These are phyloP conservation scores for Pelobates fuscus DNA, from an alignment of 2,113 vertebrate species.

Conservation along the genomic window DNA sequence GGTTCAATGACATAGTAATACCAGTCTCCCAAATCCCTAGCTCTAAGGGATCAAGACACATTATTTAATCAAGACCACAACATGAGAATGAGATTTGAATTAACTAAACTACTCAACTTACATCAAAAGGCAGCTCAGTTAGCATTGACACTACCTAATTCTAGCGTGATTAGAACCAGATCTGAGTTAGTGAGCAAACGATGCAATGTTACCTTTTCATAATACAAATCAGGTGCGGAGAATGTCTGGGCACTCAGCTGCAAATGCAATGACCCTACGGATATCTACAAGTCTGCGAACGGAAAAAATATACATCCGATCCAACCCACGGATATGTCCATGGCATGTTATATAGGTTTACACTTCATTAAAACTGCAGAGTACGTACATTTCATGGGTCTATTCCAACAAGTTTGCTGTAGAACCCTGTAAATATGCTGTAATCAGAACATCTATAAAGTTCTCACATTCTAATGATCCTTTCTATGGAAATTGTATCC, in stretches of 20 bases:
- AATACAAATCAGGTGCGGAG: neutral
- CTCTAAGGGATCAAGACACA: neutral
- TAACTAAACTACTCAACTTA: neutral
- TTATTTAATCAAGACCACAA: neutral
- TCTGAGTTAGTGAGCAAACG: neutral
- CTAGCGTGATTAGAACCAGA: conserved; percentile 7
- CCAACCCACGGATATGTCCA: neutral
- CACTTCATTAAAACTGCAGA: conserved; percentile 13
- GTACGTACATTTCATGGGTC: neutral
- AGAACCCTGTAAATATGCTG: conserved; percentile 7
- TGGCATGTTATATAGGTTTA: conserved; percentile 24
- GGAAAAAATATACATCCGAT: conserved; percentile 7
- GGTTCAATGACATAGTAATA: conserved; percentile 14
- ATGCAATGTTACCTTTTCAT: neutral
- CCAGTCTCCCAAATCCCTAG: neutral
- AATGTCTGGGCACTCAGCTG: conserved; percentile 9
- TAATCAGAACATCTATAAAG: neutral
- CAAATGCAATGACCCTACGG: conserved; percentile 7
- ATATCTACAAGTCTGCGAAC: neutral
- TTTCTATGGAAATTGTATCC: neutral
- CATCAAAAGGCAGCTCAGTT: neutral
- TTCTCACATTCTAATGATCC: conserved; percentile 24
- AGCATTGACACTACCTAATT: neutral
- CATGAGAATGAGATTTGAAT: conserved; percentile 10
- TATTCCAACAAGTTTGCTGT: neutral